Conservation (phyloP, 2,888 invertebrate species). For the Apotomis turbidana region DNA sequence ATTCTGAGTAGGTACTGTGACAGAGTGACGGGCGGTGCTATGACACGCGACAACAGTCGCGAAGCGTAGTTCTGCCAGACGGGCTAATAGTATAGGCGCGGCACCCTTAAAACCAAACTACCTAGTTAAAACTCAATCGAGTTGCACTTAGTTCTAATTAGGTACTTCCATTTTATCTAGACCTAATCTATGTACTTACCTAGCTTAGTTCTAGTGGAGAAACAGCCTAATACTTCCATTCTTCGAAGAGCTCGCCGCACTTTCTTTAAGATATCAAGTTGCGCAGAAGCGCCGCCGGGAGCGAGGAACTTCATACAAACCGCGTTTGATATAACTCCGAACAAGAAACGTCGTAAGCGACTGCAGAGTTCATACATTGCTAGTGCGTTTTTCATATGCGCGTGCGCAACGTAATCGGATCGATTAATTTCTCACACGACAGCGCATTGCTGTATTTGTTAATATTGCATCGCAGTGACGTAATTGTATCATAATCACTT, state of each 20-base stretch:
- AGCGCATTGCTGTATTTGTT: conserved; percentile 7
- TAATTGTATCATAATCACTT: background rate
- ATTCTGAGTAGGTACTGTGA: no score
- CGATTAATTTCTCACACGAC: conserved; percentile 18
- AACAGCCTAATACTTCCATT: no score
- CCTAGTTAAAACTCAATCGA: no score
- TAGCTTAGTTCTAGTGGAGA: no score
- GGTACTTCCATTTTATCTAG: no score
- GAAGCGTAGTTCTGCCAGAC: no score
- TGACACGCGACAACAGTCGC: no score
- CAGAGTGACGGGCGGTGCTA: no score
- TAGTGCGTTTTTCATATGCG: background rate
- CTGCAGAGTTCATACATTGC: background rate
- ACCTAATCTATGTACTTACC: no score
- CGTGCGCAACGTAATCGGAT: background rate
- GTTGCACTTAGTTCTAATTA: no score
- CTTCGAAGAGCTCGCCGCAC: background rate
- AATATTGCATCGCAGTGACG: conserved; percentile 1
- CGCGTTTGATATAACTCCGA: background rate
- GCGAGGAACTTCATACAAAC: background rate
- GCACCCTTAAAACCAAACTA: no score
- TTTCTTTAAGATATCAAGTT: background rate
- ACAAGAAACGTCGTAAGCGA: background rate
- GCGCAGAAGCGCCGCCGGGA: background rate
- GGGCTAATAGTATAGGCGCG: no score